Evolutionary conservation across 2,797 vertebrate species (phyloP), one percentile per base, ranked within the genome.

Genomic region (Rhinichthys osculus): DNA sequence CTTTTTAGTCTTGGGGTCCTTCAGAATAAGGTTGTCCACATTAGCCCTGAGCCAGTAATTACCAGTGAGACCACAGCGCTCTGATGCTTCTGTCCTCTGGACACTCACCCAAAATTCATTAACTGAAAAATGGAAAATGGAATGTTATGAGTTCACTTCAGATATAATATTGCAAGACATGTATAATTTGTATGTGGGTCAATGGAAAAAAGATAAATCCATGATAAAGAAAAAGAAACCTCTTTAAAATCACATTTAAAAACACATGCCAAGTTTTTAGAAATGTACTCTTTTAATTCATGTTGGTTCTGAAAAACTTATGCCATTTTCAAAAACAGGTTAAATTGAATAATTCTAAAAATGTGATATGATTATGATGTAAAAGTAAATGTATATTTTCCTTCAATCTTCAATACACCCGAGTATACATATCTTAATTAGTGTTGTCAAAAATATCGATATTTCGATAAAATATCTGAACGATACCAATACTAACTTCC

Each of bases 71-170:
- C 93, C 90, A 0, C 98, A 98, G 0, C 97, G 97, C 85, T 99
- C 97, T 0, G 98, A 96, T 0, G 98, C 98, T 90, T 99, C 98
- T 0, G 98, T 99, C 42, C 96, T 94, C 93, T 99, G 98, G 81
- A 96, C 89, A 0, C 91, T 96, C 88, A 99, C 98, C 97, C 97
- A 97, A 93, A 98, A 99, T 89, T 97, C 92, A 0, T 95, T 97
- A 85, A 95, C 98, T 99, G 86, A 50, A 80, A 87, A 73, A 62
- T 27, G 64, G 76, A 30, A 54, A 66, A 66, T 33, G 14, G 13
- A 30, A 64, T 30, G n/a, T 64, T 59, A 11, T 59, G 57, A n/a
- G 62, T 30, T 66, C 14, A 33, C 30, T 66, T 66, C 30, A 17
- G 14, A 33, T 17, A 66, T 66, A 57, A 14, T 9, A 30, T 72